These are phyloP conservation scores for Athripsodes cinereus DNA, from an alignment of 2,888 invertebrate species.

Conservation along the genomic window DNA sequence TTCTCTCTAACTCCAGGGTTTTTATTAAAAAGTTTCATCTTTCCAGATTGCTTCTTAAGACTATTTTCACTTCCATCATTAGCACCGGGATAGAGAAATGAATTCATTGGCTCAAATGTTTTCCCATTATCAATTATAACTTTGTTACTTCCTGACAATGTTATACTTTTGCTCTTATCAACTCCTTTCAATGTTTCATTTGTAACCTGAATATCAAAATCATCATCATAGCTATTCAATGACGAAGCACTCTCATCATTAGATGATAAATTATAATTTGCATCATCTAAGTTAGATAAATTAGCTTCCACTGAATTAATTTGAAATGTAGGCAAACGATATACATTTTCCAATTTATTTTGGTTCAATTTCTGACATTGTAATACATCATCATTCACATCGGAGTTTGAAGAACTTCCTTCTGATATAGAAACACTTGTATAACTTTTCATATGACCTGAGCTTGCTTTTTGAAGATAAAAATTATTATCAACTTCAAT, in stretches of 20 bases:
- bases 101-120: conserved; percentile 9
- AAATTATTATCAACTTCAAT: conserved; percentile 17
- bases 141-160: background rate
- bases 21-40: conserved; percentile 47
- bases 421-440: no score
- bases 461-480: conserved; percentile 10
- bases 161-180: background rate
- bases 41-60: conserved; percentile 41
- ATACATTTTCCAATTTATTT: background rate
- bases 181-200: conserved; percentile 3
- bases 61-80: conserved; percentile 32
- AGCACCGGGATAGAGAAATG: conserved; percentile 20
- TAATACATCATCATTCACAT: background rate
- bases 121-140: background rate
- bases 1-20: conserved; percentile 41
- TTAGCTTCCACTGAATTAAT: background rate
- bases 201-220: conserved; percentile 15
- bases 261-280: conserved; percentile 1
- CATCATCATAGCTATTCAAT: conserved; percentile 12
- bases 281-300: background rate
- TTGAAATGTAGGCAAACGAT: background rate
- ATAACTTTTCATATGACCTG: background rate
- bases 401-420: background rate
- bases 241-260: conserved; percentile 24
- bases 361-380: background rate